Base-by-base conservation (phyloP, 2,888 invertebrate species). In the Apomyelois bistriatella region DNA sequence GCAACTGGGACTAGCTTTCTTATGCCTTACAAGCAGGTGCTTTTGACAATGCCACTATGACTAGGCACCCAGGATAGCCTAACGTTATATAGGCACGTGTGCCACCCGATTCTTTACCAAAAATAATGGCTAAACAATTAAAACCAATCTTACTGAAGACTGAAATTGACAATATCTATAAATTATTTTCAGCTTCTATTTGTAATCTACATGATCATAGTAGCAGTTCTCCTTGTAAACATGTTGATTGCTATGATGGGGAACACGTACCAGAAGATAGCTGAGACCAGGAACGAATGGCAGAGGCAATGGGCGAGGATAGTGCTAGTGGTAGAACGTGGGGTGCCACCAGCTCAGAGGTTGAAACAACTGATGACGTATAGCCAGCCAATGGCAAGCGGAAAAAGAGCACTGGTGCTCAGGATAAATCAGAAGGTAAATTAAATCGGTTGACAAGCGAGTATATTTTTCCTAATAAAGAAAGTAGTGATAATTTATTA, bases 171-270 rank as follows among this genome's bases (percentile, higher is more conserved):
- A 13, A 37, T 38, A 37, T 36, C 3, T 5, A 9, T 32, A 8
- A 12, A 41, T 37, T 32, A 13, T 1, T 81, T 80, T 6, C 87
- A 95, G 95, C 89, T 96, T 12, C 91, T 99, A 10, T 99, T 99
- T 85, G 95, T 99, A n/a, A 91, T 98, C 35, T 99, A 98, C 86
- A 99, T 99, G 98, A 96, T 96, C 53, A 96, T 99, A 76, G 99
- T 99, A 15, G 97, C 98, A 0, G 95, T 99, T 56, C 90, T 99
- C 32, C 91, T 99, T 54, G 97, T 99, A 49, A 99, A 99, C 92
- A 98, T 99, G 97, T 91, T 99, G 83, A 99, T 99, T 72, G 99
- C 99, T 59, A 99, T 99, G 99, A 99, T 99, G 99, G 99, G 99
- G 0, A 99, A 99, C 82, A 99, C 99, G 2, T 99, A 99, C 79